Percentiles rank a stretch among this genome's conserved stretches.
Conservation (phyloP, 2,113 vertebrate genomes). For the Octodon degus region DNA sequence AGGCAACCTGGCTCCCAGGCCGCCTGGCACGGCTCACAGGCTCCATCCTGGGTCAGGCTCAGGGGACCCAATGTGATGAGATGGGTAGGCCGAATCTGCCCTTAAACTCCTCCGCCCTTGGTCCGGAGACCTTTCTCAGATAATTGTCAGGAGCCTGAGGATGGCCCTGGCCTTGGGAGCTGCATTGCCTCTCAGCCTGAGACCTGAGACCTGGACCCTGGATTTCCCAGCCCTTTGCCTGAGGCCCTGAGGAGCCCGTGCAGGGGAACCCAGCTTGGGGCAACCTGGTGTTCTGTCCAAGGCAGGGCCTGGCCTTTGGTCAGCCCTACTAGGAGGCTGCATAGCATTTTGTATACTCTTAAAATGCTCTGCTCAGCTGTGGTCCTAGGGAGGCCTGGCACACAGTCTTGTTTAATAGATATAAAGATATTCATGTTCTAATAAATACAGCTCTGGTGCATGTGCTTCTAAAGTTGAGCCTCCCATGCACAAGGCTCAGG, state of each 20-base stretch:
- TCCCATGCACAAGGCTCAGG: neutral
- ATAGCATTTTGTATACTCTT: neutral
- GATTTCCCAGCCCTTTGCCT: neutral
- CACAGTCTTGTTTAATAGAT: neutral
- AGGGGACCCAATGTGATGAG: neutral
- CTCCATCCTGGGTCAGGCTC: neutral
- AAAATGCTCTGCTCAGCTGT: neutral
- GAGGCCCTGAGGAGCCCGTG: neutral
- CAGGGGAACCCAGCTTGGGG: neutral
- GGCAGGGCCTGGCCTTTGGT: fast-evolving
- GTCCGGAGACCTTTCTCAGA: neutral
- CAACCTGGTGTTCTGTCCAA: no score
- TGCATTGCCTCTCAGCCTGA: neutral
- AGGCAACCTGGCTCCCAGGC: neutral
- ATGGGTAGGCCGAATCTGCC: neutral
- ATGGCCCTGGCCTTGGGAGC: neutral
- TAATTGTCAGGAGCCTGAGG: neutral
- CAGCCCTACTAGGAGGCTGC: neutral
- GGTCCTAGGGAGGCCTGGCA: neutral
- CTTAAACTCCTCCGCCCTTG: fast-evolving
- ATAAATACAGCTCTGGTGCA: neutral
- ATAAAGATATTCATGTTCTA: neutral
- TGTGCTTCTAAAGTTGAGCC: neutral
- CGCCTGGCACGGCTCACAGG: neutral
- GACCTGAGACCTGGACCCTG: neutral